phyloP scores from a whole-genome alignment of 1,140 invertebrate species.

The Papilio dardanus region DNA sequence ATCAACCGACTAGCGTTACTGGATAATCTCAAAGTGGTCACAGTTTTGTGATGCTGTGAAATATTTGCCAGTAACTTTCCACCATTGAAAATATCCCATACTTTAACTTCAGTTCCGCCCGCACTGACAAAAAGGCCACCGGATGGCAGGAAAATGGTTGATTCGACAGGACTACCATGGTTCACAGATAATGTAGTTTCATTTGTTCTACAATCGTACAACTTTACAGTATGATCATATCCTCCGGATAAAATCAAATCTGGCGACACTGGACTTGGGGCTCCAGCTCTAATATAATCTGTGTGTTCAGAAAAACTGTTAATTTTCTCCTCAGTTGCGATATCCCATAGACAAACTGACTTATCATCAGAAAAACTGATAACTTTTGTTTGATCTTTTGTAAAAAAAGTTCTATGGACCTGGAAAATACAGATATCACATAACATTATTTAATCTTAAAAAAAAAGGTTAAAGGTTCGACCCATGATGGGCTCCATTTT shows the following conservation, averaged over 20 bases:
- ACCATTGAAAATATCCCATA: slow-evolving; percentile 96
- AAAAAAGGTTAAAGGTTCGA: too few species aligned
- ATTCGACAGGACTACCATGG: slow-evolving; percentile 96
- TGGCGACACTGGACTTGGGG: slow-evolving; percentile 88
- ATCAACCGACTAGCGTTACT: slow-evolving; percentile 91
- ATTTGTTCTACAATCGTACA: slow-evolving; percentile 93
- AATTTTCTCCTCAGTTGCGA: slow-evolving; percentile 90
- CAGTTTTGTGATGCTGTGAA: slow-evolving; percentile 96
- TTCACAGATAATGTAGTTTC: slow-evolving; percentile 89
- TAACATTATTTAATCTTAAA: slow-evolving; percentile 29
- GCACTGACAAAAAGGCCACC: slow-evolving; percentile 96
- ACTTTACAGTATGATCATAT: slow-evolving; percentile 95
- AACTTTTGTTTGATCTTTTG: slow-evolving; percentile 89
- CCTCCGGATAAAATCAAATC: slow-evolving; percentile 93
- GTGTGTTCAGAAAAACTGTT: slow-evolving; percentile 87
- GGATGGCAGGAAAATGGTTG: slow-evolving; percentile 93
- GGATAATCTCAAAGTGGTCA: slow-evolving; percentile 91
- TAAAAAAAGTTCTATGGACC: slow-evolving; percentile 94
- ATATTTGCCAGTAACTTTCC: slow-evolving; percentile 92
- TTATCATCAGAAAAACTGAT: slow-evolving; percentile 98
- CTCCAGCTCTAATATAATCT: slow-evolving; percentile 93
- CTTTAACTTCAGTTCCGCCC: slow-evolving; percentile 95
- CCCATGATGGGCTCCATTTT: too few species aligned
- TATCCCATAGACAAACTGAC: slow-evolving; percentile 94
- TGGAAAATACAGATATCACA: slow-evolving; percentile 50